Percentiles rank a stretch among this genome's conserved stretches.
Evolutionary conservation across 2,113 vertebrate species (phyloP).

Genomic region (Boulengeromyrus knoepffleri): DNA sequence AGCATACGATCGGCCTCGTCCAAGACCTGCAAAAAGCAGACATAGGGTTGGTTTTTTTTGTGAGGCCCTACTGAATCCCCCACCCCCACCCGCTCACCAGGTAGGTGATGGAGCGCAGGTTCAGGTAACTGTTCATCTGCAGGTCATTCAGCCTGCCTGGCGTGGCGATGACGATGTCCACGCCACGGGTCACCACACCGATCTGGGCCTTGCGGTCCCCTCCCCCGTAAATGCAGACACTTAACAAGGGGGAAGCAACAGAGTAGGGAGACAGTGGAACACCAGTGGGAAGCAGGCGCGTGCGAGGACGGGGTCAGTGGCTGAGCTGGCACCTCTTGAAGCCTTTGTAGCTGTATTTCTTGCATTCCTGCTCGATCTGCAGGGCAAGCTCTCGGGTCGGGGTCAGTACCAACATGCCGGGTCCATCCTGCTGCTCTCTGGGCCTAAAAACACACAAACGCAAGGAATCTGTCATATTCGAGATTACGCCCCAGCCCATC

Average conservation of each 20-base stretch:
- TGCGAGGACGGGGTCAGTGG: not conserved
- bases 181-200: constrained; percentile 64
- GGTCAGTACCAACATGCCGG: constrained; percentile 90
- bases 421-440: constrained; percentile 63
- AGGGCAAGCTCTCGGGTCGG: constrained; percentile 91
- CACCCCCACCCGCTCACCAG: constrained; percentile 64
- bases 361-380: constrained; percentile 86
- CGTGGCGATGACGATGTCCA: constrained; percentile 95
- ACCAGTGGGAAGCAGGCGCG: not conserved
- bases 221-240: constrained; percentile 90
- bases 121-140: constrained; percentile 87
- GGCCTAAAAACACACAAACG: constrained; percentile 47
- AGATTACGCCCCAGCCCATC: not conserved
- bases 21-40: constrained; percentile 70
- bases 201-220: constrained; percentile 82
- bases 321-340: constrained; percentile 71
- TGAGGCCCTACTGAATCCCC: not conserved
- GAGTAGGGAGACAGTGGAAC: not conserved
- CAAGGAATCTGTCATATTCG: not conserved
- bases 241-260: constrained; percentile 37
- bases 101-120: constrained; percentile 78
- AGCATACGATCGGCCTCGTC: constrained; percentile 96
- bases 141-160: constrained; percentile 88
- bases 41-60: too few relatives aligned
- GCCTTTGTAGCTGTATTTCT: constrained; percentile 80